These are phyloP conservation scores for Rhagonycha lutea DNA, from an alignment of 2,888 invertebrate species.

Conservation along the genomic window DNA sequence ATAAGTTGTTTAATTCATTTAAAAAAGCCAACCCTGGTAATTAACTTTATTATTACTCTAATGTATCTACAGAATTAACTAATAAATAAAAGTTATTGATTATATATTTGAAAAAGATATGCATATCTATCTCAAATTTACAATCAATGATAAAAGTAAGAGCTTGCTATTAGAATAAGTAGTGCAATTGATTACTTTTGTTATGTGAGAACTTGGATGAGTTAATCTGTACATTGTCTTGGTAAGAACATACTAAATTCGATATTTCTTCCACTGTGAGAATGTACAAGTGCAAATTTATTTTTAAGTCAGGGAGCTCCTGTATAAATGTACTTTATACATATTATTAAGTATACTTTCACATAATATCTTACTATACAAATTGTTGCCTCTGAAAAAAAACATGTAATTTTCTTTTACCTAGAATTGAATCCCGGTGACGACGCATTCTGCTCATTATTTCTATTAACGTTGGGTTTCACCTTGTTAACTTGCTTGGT, in stretches of 20 bases:
- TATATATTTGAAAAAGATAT: neutral
- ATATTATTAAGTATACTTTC: conserved; percentile 16
- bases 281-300: neutral
- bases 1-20: neutral
- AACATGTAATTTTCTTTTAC: conserved; percentile 41
- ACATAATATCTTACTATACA: neutral
- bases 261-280: neutral
- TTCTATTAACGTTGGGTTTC: conserved; percentile 83
- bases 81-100: neutral
- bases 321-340: neutral
- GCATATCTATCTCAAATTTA: neutral
- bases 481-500: conserved; percentile 88
- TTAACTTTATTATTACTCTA: neutral
- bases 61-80: neutral
- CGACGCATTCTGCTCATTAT: conserved; percentile 72
- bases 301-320: neutral
- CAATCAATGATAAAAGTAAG: neutral
- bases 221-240: neutral
- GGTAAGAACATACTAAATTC: neutral
- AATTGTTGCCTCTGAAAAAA: neutral
- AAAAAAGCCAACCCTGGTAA: neutral
- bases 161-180: neutral
- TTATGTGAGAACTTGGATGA: neutral
- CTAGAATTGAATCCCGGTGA: conserved; percentile 71
- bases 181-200: neutral